Conservation (phyloP, 2,113 vertebrate genomes). For the Rafetus swinhoei region DNA sequence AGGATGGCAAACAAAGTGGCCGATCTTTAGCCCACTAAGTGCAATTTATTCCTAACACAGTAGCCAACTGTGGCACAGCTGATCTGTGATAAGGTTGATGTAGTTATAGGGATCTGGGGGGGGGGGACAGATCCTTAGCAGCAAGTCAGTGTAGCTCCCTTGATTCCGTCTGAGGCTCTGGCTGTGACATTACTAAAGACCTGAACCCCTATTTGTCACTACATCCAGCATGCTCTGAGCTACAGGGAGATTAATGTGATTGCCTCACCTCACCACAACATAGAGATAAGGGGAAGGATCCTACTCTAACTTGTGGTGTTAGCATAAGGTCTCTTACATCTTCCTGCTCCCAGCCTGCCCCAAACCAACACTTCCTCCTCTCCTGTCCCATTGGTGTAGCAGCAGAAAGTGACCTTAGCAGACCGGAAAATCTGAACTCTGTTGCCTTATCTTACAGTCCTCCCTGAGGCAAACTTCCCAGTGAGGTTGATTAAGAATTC, state of each 20-base stretch:
- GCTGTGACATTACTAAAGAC: fast-evolving
- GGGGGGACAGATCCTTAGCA: not conserved
- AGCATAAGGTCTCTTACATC: not conserved
- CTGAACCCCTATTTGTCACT: not conserved
- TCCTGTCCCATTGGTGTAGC: not conserved
- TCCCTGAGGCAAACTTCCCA: not conserved
- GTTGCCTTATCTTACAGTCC: not conserved
- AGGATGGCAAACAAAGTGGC: not conserved
- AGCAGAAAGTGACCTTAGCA: not conserved
- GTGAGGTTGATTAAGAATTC: not conserved
- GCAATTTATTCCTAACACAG: not conserved
- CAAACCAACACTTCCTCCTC: not conserved
- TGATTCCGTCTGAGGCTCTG: not conserved
- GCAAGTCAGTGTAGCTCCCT: fast-evolving
- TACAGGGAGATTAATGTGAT: not conserved
- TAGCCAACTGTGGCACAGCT: not conserved
- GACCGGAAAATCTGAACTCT: too few species aligned
- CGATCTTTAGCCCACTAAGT: not conserved
- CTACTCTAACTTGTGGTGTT: fast-evolving
- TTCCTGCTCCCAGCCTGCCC: not conserved
- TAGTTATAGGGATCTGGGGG: not conserved
- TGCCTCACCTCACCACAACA: not conserved
- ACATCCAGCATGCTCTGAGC: not conserved
- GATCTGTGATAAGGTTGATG: fast-evolving
- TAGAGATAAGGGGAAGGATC: not conserved